These are phyloP conservation scores for Phasianus colchicus DNA, from an alignment of 2,113 vertebrate species.

Conservation along the genomic window DNA sequence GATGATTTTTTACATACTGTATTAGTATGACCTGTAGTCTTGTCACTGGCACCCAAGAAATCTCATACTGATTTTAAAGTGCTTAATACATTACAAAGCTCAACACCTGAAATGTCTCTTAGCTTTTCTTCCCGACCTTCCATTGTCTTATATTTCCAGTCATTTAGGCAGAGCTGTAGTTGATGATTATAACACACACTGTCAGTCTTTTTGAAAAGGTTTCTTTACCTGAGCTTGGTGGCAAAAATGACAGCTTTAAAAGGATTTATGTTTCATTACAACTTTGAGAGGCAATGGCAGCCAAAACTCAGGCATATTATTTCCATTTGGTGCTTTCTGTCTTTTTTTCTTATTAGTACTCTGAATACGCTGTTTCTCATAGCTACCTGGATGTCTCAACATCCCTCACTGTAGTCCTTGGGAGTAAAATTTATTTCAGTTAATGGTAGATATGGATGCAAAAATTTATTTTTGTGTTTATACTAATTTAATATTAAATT, in stretches of 20 bases:
- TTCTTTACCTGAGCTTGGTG: not conserved
- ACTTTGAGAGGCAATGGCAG: not conserved
- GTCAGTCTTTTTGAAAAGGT: not conserved
- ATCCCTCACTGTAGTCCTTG: not conserved
- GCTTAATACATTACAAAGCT: not conserved
- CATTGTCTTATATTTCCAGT: not conserved
- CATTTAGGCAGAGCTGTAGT: not conserved
- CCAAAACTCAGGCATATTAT: not conserved
- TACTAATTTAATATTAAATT: not conserved
- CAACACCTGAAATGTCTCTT: not conserved
- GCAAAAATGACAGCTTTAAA: not conserved
- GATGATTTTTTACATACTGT: not conserved
- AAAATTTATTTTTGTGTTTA: not conserved
- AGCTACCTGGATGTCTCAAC: not conserved
- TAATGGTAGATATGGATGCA: not conserved
- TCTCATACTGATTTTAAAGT: not conserved
- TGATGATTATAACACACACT: not conserved
- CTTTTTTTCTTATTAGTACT: not conserved
- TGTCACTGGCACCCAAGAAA: not conserved
- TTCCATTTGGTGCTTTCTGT: not conserved
- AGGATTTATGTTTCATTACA: slow-evolving; percentile 7
- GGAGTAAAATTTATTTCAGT: not conserved
- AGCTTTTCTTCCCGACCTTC: slow-evolving; percentile 23
- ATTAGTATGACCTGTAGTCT: not conserved
- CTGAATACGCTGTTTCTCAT: not conserved